A percentile compares a stretch with the other conserved stretches of the same genome.
Conservation (phyloP, 2,113 vertebrate genomes). For the Motacilla alba region DNA sequence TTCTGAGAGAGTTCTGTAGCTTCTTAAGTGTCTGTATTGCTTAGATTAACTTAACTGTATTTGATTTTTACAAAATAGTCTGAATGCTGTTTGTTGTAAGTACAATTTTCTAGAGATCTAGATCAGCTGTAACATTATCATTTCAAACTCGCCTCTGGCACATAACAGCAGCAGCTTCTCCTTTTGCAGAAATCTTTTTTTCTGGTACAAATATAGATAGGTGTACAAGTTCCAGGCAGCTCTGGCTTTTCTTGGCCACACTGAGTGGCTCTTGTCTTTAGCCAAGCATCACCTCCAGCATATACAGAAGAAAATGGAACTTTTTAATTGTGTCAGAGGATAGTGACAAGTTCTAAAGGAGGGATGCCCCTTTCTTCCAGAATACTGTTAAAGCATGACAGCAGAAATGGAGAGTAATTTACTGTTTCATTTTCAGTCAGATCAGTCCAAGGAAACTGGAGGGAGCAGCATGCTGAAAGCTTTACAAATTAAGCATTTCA, state of each 20-base stretch:
- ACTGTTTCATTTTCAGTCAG: not conserved
- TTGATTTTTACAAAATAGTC: not conserved
- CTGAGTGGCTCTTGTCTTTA: not conserved
- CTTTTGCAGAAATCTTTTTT: not conserved
- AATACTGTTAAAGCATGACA: not conserved
- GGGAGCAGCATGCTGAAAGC: not conserved
- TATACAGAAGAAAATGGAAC: not conserved
- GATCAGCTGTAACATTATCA: not conserved
- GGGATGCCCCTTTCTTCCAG: not conserved
- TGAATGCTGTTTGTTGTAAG: not conserved
- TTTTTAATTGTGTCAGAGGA: not conserved
- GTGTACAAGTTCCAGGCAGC: not conserved
- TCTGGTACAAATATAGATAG: not conserved
- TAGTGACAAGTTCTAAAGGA: not conserved
- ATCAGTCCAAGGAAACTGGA: not conserved
- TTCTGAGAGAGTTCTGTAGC: not conserved
- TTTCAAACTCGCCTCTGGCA: not conserved
- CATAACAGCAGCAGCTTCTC: not conserved
- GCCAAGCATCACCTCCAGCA: not conserved
- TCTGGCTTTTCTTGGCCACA: not conserved
- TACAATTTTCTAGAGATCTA: not conserved
- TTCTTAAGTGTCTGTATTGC: not conserved
- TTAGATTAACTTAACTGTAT: not conserved
- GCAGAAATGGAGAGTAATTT: not conserved
- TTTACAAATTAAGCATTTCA: not conserved